Conservation (phyloP, 2,888 invertebrate genomes). For the Acronicta psi region DNA sequence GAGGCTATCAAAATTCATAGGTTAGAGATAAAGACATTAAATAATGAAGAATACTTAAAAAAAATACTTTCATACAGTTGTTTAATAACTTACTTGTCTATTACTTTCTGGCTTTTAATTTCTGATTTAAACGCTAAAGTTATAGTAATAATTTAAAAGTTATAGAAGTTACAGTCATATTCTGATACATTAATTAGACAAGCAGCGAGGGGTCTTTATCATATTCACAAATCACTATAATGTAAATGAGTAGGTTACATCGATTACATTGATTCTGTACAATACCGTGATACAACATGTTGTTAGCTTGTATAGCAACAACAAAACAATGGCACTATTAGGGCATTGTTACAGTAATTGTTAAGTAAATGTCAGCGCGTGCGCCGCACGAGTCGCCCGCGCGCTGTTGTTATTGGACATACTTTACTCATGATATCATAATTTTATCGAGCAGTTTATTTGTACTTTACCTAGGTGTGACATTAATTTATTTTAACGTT, state of each 20-base stretch:
- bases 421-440: slow-evolving; percentile 65
- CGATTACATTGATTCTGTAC: background rate
- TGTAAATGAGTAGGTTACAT: background rate
- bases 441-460: slow-evolving; percentile 55
- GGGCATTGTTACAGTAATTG: slow-evolving; percentile 53
- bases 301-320: slow-evolving; percentile 25
- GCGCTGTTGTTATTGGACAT: slow-evolving; percentile 55
- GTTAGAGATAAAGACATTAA: too few species aligned
- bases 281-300: slow-evolving; percentile 20
- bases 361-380: slow-evolving; percentile 60
- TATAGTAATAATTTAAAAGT: too few species aligned
- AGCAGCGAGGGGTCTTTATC: too few species aligned
- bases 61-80: too few species aligned
- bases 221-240: background rate
- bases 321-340: slow-evolving; percentile 53
- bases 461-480: slow-evolving; percentile 49
- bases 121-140: too few species aligned
- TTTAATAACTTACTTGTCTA: too few species aligned
- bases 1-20: too few species aligned
- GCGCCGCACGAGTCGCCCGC: slow-evolving; percentile 50
- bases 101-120: too few species aligned
- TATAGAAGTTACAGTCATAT: too few species aligned
- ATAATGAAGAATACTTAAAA: too few species aligned
- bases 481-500: slow-evolving; percentile 28
- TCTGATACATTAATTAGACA: too few species aligned